These are phyloP conservation scores for Salarias fasciatus DNA, from an alignment of 2,797 vertebrate species.

Conservation along the genomic window DNA sequence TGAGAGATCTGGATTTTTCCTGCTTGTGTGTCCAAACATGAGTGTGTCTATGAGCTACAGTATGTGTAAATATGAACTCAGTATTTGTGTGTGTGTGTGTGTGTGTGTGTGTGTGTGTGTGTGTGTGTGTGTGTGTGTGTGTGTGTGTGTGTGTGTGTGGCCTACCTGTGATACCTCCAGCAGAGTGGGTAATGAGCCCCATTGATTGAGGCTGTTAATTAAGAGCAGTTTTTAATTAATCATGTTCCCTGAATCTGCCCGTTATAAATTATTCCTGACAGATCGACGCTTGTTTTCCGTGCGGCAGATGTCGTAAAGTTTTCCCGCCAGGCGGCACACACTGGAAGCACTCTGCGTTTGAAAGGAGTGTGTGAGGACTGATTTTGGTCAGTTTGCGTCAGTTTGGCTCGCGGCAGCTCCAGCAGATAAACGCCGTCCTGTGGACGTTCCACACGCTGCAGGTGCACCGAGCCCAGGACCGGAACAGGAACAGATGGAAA, in stretches of 20 bases:
- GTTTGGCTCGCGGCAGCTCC: too few relatives aligned
- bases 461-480: too few relatives aligned
- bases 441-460: too few relatives aligned
- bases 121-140: background rate
- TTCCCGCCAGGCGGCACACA: background rate
- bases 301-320: slow-evolving; percentile 49
- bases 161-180: slow-evolving; percentile 64
- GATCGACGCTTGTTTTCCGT: slow-evolving; percentile 54
- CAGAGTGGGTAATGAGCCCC: slow-evolving; percentile 68
- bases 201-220: slow-evolving; percentile 75
- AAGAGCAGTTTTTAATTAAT: slow-evolving; percentile 75
- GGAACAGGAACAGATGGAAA: too few relatives aligned
- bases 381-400: too few relatives aligned
- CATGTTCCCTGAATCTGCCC: slow-evolving; percentile 63
- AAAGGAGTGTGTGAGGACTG: too few relatives aligned
- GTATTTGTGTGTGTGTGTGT: background rate
- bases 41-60: too few relatives aligned
- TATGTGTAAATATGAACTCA: too few relatives aligned
- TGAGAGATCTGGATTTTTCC: too few relatives aligned
- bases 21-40: too few relatives aligned
- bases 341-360: too few relatives aligned
- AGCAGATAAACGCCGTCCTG: too few relatives aligned
- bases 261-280: slow-evolving; percentile 75
- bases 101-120: background rate
- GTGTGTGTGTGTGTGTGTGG: slow-evolving; percentile 14